Evolutionary conservation across 92 coral and sea anemone genomes (phyloP).

Genomic region (Actinostola sp.): DNA sequence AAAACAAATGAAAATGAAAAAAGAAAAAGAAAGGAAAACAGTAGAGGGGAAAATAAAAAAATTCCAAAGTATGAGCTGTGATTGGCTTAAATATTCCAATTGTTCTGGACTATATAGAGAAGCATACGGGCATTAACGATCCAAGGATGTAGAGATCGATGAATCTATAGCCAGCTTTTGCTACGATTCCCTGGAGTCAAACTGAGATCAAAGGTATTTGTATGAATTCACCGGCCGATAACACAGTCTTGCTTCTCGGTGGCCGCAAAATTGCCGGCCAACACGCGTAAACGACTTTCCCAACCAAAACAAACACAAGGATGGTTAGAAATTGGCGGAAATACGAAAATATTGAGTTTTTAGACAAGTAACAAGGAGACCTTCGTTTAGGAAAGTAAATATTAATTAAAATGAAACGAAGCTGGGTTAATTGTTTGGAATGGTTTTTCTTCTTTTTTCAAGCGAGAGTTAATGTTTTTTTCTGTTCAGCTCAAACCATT

Average conservation of each 20-base stretch:
- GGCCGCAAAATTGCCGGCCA: slow-evolving; percentile 15
- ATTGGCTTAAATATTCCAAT: not conserved
- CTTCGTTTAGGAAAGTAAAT: slow-evolving; percentile 20
- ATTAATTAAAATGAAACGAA: not conserved
- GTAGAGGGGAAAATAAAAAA: not conserved
- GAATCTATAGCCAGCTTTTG: too few relatives aligned
- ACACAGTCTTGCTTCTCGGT: not conserved
- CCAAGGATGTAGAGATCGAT: too few relatives aligned
- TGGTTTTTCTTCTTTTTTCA: not conserved
- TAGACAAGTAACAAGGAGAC: slow-evolving; percentile 10
- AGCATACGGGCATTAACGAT: too few relatives aligned
- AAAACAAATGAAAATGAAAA: not conserved
- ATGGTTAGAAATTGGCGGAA: slow-evolving; percentile 32
- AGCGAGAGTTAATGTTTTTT: not conserved
- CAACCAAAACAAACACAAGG: slow-evolving; percentile 20
- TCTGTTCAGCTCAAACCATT: not conserved
- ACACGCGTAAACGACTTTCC: slow-evolving; percentile 23
- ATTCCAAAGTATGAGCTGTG: too few relatives aligned
- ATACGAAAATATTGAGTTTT: not conserved
- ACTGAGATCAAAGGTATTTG: slow-evolving; percentile 8
- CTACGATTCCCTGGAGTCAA: slow-evolving; percentile 9
- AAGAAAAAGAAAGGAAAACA: not conserved
- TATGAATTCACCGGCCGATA: slow-evolving; percentile 13
- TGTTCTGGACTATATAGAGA: not conserved
- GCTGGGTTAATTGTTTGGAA: not conserved